Evolutionary conservation across 2,888 invertebrate species (phyloP).

Genomic region (Mythimna loreyi): DNA sequence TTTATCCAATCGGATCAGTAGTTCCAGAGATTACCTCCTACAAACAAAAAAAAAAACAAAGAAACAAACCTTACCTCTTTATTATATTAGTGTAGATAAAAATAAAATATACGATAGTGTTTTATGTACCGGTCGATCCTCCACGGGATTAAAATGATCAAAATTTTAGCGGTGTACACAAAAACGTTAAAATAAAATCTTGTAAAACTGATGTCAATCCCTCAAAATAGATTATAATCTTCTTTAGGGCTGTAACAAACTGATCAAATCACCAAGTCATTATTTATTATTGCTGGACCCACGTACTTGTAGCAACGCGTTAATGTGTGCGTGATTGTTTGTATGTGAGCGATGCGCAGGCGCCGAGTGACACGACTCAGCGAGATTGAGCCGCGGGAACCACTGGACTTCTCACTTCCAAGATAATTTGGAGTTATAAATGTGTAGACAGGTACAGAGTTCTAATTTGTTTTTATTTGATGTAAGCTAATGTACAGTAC

Average conservation of each 20-base stretch:
- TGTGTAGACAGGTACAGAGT: constrained; percentile 2
- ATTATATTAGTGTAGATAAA: too few relatives aligned
- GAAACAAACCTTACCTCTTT: too few relatives aligned
- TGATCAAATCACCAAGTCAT: constrained; percentile 16
- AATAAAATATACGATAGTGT: too few relatives aligned
- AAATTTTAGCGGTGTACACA: too few relatives aligned
- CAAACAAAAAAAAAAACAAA: too few relatives aligned
- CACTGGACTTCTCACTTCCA: constrained; percentile 60
- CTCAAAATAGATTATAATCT: not conserved
- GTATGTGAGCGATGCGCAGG: constrained; percentile 60
- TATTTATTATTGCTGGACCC: constrained; percentile 42
- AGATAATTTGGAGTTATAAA: constrained; percentile 30
- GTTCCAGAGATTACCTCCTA: too few relatives aligned
- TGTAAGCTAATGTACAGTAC: too few relatives aligned
- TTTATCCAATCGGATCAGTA: too few relatives aligned
- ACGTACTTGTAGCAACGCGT: not conserved
- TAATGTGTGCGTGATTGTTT: not conserved
- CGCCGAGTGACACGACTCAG: constrained; percentile 77
- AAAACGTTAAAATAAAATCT: not conserved
- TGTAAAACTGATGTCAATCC: not conserved
- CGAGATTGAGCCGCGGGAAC: constrained; percentile 71
- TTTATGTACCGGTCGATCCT: too few relatives aligned
- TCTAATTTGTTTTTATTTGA: too few relatives aligned
- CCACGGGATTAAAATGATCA: too few relatives aligned
- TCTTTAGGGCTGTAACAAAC: not conserved